Percentiles rank a stretch among this genome's conserved stretches.
Evolutionary conservation across 1,140 invertebrate species (phyloP).

Genomic region (Hestina assimilis): DNA sequence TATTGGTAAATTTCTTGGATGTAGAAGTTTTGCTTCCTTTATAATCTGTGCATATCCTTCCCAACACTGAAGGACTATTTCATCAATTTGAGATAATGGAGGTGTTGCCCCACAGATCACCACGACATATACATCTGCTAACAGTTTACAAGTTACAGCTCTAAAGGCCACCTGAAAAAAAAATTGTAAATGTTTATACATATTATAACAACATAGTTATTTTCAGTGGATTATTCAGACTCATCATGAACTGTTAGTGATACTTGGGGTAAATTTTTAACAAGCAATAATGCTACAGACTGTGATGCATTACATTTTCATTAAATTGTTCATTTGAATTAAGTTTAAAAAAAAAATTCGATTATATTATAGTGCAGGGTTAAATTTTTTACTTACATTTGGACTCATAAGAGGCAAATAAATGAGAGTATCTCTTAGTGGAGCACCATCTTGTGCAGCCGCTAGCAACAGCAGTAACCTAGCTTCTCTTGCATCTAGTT

Average conservation of each 20-base stretch:
- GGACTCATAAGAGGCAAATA: slow-evolving; percentile 91
- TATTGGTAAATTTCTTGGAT: slow-evolving; percentile 82
- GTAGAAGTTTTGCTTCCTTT: slow-evolving; percentile 80
- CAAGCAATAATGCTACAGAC: too few relatives aligned
- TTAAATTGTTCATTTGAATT: not conserved
- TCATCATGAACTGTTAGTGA: too few relatives aligned
- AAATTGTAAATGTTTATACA: not conserved
- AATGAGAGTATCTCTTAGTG: slow-evolving; percentile 86
- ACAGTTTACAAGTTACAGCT: slow-evolving; percentile 86
- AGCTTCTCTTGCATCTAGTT: slow-evolving; percentile 84
- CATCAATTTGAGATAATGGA: slow-evolving; percentile 84
- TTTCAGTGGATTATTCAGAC: too few relatives aligned
- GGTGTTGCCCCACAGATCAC: slow-evolving; percentile 89
- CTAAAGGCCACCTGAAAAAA: slow-evolving; percentile 86
- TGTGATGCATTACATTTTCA: not conserved
- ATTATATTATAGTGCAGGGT: not conserved
- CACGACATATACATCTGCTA: slow-evolving; percentile 86
- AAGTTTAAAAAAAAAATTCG: not conserved
- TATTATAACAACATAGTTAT: too few relatives aligned
- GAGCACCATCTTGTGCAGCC: slow-evolving; percentile 81
- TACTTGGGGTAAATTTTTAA: too few relatives aligned
- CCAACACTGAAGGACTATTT: slow-evolving; percentile 86
- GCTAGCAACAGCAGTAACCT: slow-evolving; percentile 85
- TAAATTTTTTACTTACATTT: slow-evolving; percentile 79
- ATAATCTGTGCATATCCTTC: slow-evolving; percentile 84